Evolutionary conservation across 2,113 vertebrate genomes (phyloP).

Genomic region (Phalacrocorax aristotelis): DNA sequence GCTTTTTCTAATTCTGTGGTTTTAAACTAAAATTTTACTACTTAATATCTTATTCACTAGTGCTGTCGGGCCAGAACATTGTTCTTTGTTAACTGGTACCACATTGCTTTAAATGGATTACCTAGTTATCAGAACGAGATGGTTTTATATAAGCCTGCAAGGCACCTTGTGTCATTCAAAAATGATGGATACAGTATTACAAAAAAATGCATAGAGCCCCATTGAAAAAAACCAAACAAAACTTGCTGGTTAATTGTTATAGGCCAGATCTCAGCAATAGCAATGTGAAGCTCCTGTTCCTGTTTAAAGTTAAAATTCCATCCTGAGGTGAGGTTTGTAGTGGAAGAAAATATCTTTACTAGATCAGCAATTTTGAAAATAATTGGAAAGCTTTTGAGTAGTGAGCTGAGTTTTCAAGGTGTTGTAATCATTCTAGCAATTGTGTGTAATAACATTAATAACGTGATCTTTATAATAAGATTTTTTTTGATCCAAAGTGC

Average conservation of each 20-base stretch:
- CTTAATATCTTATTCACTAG: not conserved
- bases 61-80: not conserved
- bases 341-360: not conserved
- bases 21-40: not conserved
- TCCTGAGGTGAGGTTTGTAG: not conserved
- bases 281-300: not conserved
- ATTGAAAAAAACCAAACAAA: not conserved
- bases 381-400: not conserved
- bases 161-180: not conserved
- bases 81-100: not conserved
- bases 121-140: not conserved
- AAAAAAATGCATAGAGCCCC: not conserved
- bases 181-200: not conserved
- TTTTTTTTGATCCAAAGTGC: not conserved
- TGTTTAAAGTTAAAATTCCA: not conserved
- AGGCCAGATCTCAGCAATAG: not conserved
- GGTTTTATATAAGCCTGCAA: not conserved
- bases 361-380: not conserved
- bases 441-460: not conserved
- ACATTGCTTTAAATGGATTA: not conserved
- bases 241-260: not conserved
- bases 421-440: not conserved
- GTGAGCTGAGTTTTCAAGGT: not conserved
- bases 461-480: not conserved
- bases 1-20: not conserved